Percentiles rank a stretch among this genome's conserved stretches.
These are phyloP conservation scores for Cepphus grylle DNA, from an alignment of 2,113 vertebrate species.

Conservation along the genomic window DNA sequence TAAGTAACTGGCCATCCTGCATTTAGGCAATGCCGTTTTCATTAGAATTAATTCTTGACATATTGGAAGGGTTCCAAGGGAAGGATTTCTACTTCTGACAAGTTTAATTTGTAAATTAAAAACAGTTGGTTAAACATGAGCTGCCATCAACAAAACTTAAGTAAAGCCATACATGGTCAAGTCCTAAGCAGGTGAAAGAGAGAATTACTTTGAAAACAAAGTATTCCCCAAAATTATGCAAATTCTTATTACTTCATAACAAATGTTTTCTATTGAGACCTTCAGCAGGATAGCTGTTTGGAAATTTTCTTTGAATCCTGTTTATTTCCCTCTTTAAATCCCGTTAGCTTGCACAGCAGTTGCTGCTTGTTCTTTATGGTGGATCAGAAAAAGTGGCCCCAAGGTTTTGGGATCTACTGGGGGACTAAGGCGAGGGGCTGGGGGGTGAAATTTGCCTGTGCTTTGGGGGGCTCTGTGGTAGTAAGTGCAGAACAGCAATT, in stretches of 20 bases:
- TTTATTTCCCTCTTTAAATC: constrained; percentile 62
- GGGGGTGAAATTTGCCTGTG: background rate
- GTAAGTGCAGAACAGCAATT: background rate
- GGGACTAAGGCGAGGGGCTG: no score
- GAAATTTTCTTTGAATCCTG: constrained; percentile 37
- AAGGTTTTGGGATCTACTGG: background rate
- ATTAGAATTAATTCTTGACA: constrained; percentile 90
- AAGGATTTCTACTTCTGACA: constrained; percentile 85
- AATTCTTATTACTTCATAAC: constrained; percentile 74
- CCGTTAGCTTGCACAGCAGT: constrained; percentile 34
- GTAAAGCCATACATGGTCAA: constrained; percentile 78
- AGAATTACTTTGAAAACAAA: constrained; percentile 79
- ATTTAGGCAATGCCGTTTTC: constrained; percentile 89
- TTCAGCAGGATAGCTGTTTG: constrained; percentile 57
- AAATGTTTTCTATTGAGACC: constrained; percentile 72
- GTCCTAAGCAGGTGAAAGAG: constrained; percentile 81
- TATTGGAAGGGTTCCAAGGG: constrained; percentile 84
- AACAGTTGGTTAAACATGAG: constrained; percentile 86
- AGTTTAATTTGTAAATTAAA: constrained; percentile 91
- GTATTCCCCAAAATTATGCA: constrained; percentile 77
- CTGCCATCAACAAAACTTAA: constrained; percentile 84
- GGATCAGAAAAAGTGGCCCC: background rate
- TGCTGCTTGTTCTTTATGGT: background rate
- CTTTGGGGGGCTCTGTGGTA: background rate
- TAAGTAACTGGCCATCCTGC: constrained; percentile 91